phyloP scores from a whole-genome alignment of 1,140 invertebrate genomes.

The Manduca sexta region DNA sequence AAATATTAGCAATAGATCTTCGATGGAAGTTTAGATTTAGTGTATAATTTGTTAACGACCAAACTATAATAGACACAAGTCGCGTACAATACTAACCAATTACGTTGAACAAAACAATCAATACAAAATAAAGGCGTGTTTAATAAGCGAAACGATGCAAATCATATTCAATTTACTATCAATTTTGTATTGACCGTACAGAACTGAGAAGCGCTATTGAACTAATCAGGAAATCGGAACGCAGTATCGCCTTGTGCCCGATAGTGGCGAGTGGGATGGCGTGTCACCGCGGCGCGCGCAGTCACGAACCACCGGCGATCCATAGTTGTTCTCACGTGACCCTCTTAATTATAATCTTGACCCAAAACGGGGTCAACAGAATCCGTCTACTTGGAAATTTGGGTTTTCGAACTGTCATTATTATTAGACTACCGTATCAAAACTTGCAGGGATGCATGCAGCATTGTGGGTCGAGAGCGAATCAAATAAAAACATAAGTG shows the following conservation, averaged over 20 bases:
- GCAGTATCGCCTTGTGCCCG: constrained; percentile 52
- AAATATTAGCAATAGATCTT: too few relatives aligned
- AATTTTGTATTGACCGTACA: not conserved
- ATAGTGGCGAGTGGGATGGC: constrained; percentile 42
- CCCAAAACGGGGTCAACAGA: constrained; percentile 40
- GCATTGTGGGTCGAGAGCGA: too few relatives aligned
- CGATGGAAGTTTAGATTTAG: too few relatives aligned
- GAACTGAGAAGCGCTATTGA: constrained; percentile 7
- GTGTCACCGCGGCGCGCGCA: constrained; percentile 44
- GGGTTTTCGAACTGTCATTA: not conserved
- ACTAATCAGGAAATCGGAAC: constrained; percentile 47
- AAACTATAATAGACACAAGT: too few relatives aligned
- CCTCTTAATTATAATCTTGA: constrained; percentile 60
- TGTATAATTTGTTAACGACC: too few relatives aligned
- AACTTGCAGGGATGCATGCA: too few relatives aligned
- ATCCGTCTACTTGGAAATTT: constrained; percentile 5
- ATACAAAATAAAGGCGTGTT: too few relatives aligned
- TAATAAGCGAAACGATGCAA: not conserved
- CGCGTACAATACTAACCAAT: not conserved
- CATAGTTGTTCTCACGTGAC: constrained; percentile 52
- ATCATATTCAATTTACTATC: constrained; percentile 4
- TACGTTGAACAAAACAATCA: not conserved
- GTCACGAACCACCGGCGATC: constrained; percentile 40
- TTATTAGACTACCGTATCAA: too few relatives aligned
- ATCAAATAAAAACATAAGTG: too few relatives aligned